Evolutionary conservation across 1,140 invertebrate genomes (phyloP), one percentile per base, ranked within the genome.

Genomic region (Orchesella cincta): DNA sequence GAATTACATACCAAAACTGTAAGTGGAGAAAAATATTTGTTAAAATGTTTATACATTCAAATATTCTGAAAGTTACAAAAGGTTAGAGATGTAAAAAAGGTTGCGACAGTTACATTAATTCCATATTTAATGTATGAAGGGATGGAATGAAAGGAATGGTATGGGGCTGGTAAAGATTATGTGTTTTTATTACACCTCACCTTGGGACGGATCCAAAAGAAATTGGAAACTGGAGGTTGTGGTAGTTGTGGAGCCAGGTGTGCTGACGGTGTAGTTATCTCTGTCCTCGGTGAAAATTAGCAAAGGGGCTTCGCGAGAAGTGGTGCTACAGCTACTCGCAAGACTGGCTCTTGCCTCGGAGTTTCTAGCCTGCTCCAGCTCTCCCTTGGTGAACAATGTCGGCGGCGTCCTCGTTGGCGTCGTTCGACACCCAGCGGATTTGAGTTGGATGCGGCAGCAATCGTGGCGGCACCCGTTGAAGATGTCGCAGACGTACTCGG

Each of bases 151-250:
- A n/a, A n/a, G n/a, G n/a, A n/a, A n/a, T n/a, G 39, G 39, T 46
- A 46, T 46, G 8, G 39, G 8, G 39, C 20, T 12, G 39, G n/a
- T n/a, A n/a, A 46, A 20, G 20, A 20, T 46, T 20, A 46, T 46
- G 29, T 67, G 1, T 57, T 8, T 67, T 8, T 29, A 12, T 12
- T 5, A 29, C n/a, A 67, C 28, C 62, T 67, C 62, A 67, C 62
- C 62, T 67, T 67, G 62, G 62, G 62, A 8, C 8, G 62, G 62
- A 23, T 67, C 62, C 62, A 67, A 67, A 5, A 67, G 31, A 67
- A 67, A 67, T 5, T 29, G 62, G 62, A 67, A 67, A 29, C 62
- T 67, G 12, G 62, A 67, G 33, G 62, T 67, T 2, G 62, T 67
- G 12, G 62, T 57, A n/a, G 52, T 57, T 14, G 62, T 67, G 31